phyloP scores from a whole-genome alignment of 2,113 vertebrate genomes.

The Planiliza haematocheilus region DNA sequence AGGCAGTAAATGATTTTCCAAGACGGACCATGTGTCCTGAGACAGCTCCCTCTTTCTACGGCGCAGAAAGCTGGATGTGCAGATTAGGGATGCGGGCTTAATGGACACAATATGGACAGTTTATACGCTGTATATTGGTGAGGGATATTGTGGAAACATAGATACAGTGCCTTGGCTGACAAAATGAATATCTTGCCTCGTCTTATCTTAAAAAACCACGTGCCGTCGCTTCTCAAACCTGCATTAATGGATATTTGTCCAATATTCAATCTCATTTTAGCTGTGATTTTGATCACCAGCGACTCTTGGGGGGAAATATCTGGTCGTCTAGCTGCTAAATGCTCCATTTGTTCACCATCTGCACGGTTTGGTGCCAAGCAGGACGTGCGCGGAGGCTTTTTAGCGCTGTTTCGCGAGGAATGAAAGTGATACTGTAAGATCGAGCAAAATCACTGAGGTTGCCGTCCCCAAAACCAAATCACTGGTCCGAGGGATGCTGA shows the following conservation, averaged over 20 bases:
- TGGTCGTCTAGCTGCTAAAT: not conserved
- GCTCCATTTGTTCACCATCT: not conserved
- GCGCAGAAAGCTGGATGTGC: constrained; percentile 4
- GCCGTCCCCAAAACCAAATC: not conserved
- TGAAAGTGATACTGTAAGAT: not conserved
- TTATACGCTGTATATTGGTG: not conserved
- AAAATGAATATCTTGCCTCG: too few relatives aligned
- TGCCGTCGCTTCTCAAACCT: too few relatives aligned
- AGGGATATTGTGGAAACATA: too few relatives aligned
- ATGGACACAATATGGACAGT: not conserved
- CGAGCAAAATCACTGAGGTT: not conserved
- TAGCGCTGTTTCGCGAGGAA: not conserved
- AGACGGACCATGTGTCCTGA: constrained; percentile 18
- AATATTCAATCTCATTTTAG: not conserved
- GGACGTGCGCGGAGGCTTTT: too few relatives aligned
- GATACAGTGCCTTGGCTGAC: too few relatives aligned
- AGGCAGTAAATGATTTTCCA: constrained; percentile 13
- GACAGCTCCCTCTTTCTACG: not conserved
- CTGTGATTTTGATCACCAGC: not conserved
- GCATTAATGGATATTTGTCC: not conserved
- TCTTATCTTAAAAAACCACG: not conserved
- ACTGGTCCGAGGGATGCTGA: not conserved
- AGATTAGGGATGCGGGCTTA: not conserved
- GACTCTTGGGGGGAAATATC: not conserved
- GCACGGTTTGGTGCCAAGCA: not conserved